Percentiles rank a stretch among this genome's conserved stretches.
phyloP scores from a whole-genome alignment of 2,113 vertebrate species.

The Mus spicilegus region DNA sequence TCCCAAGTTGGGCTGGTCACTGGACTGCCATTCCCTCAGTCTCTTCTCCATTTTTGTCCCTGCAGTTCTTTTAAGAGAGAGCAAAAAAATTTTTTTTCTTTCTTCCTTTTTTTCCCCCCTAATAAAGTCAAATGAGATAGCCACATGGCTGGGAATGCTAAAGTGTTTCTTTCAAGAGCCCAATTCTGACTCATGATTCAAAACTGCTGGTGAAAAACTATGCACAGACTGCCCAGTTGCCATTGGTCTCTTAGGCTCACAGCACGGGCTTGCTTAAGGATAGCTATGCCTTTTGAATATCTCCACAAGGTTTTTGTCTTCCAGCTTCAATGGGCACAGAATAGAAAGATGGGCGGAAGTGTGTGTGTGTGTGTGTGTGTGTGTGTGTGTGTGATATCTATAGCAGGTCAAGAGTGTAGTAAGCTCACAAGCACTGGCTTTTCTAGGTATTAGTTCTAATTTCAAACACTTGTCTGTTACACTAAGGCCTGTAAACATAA shows the following conservation, averaged over 20 bases:
- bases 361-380: not conserved
- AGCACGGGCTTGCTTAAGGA: conserved; percentile 21
- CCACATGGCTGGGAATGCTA: conserved; percentile 39
- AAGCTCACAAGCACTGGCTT: not conserved
- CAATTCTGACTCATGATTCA: conserved; percentile 44
- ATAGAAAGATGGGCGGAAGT: not conserved
- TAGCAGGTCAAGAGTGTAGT: not conserved
- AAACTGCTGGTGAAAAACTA: conserved; percentile 45
- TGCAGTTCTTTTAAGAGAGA: conserved; percentile 17
- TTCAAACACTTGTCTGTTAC: not conserved
- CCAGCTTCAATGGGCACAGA: not conserved
- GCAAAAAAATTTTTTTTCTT: not conserved
- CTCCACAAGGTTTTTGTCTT: conserved; percentile 7
- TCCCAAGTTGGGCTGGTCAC: too few species aligned
- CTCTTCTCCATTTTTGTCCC: too few species aligned
- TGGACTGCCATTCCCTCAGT: too few species aligned
- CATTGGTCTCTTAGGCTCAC: conserved; percentile 21
- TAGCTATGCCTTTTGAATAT: conserved; percentile 49
- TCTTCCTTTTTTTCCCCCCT: not conserved
- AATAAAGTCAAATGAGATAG: conserved; percentile 57
- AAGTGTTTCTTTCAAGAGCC: conserved; percentile 43
- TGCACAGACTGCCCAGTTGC: conserved; percentile 18
- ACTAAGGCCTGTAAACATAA: not conserved
- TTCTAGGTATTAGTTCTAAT: not conserved
- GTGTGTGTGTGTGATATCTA: not conserved